These are phyloP conservation scores for Lordiphosa andalusiaca DNA, from an alignment of 2,888 invertebrate species.

Conservation along the genomic window DNA sequence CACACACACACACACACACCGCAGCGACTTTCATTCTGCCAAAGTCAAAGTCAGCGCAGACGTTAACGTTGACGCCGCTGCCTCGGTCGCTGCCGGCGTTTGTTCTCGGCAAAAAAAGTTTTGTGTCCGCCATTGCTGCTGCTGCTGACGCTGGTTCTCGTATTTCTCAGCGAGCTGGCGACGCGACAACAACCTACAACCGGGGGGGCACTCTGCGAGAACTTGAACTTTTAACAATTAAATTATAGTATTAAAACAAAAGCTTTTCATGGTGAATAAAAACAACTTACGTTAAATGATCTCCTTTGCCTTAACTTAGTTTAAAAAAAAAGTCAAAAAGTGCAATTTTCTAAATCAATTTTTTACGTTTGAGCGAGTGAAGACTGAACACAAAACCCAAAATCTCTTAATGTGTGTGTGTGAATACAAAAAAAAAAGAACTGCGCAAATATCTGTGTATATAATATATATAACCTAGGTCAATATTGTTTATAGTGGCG, in stretches of 20 bases:
- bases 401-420: background rate
- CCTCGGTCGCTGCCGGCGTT: conserved; percentile 35
- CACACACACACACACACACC: conserved; percentile 8
- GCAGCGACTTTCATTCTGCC: conserved; percentile 36
- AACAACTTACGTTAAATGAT: conserved; percentile 24
- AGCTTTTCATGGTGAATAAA: conserved; percentile 38
- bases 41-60: conserved; percentile 16
- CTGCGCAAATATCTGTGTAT: background rate
- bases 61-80: conserved; percentile 24
- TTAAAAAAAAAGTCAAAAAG: conserved; percentile 37
- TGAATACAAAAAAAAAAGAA: conserved; percentile 2
- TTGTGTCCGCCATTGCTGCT: conserved; percentile 47
- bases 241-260: conserved; percentile 56
- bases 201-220: conserved; percentile 28
- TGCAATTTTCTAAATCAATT: conserved; percentile 61
- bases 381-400: conserved; percentile 45
- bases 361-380: conserved; percentile 40
- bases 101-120: conserved; percentile 56
- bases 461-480: conserved; percentile 74
- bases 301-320: conserved; percentile 59
- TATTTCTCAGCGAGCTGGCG: conserved; percentile 76
- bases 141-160: conserved; percentile 25
- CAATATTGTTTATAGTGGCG: conserved; percentile 80
- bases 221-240: conserved; percentile 40
- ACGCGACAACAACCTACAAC: conserved; percentile 67